Base-by-base conservation (phyloP, 2,113 vertebrate species). In the Muscicapa adusta region DNA sequence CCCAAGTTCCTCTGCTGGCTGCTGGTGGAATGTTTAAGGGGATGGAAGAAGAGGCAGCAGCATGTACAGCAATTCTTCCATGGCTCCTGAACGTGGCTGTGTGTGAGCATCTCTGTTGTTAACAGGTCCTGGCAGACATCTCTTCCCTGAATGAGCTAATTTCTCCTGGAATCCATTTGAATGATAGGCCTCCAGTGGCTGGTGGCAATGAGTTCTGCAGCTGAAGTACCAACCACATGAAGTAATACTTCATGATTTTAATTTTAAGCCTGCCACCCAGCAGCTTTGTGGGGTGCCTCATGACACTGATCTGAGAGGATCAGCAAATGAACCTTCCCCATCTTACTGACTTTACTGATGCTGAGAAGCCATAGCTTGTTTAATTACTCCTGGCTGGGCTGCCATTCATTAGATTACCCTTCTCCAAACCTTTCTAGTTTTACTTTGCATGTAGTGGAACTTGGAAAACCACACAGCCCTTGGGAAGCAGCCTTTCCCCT, bases 221-320 rank as follows among this genome's bases (percentile, higher is more conserved):
- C 45, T 82, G 54, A 82, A 85, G 85, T 82, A 68, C 4, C 0
- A 82, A 72, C 23, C n/a, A 19, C 42, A 38, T 53, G 54, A 93
- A 85, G 45, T 17, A 91, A 96, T 82, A 23, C 28, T 79, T 95
- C 62, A 79, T 91, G 91, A 83, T 73, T 93, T 94, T 88, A 29
- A 93, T 94, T 93, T 96, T 73, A 79, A 96, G 66, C 36, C 88
- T 88, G 78, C 58, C 60, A 93, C 19, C 45, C 42, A 70, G 78
- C 51, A 62, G 22, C 67, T 88, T 88, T 3, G 2, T 63, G n/a
- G 57, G 12, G 10, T 88, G 45, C 33, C 71, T 85, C 45, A 25
- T 66, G 48, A 36, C 58, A 20, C 24, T 54, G 90, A 68, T 45
- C 31, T 53, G 38, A 0, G 0, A 89, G 72, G 23, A 38, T 28